phyloP scores from a whole-genome alignment of 2,797 vertebrate genomes.

The Carcharodon carcharias region DNA sequence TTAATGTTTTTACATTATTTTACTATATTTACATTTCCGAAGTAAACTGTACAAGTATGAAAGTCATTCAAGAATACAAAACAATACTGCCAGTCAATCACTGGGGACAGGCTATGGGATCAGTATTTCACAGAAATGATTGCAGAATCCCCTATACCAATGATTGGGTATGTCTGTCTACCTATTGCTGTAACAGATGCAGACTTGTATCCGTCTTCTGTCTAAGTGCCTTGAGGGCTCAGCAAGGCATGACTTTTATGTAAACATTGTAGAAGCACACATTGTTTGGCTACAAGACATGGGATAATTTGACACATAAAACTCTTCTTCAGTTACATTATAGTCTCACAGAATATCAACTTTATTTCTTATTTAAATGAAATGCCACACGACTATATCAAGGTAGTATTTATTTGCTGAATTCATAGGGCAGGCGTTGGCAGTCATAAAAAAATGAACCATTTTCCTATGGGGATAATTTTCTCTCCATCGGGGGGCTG shows the following conservation, averaged over 20 bases:
- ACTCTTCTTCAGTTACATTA: not conserved
- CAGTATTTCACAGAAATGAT: not conserved
- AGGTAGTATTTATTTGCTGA: not conserved
- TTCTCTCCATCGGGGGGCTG: no score
- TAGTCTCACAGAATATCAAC: no score
- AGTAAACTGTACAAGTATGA: not conserved
- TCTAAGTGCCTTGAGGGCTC: not conserved
- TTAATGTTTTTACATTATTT: not conserved
- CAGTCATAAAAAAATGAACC: not conserved
- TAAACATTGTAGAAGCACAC: not conserved
- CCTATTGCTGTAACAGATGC: not conserved
- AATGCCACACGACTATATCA: not conserved
- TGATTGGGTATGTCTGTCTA: not conserved
- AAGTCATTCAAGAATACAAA: not conserved
- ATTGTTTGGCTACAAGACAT: not conserved
- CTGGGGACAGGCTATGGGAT: not conserved
- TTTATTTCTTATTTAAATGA: not conserved
- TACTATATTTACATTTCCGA: not conserved
- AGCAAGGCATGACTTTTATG: not conserved
- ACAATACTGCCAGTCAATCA: not conserved
- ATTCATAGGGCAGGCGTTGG: not conserved
- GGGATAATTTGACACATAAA: constrained; percentile 5
- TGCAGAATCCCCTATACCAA: not conserved
- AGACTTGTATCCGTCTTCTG: not conserved
- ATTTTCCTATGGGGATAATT: not conserved